These are phyloP conservation scores for Erebia aethiops DNA, from an alignment of 2,888 invertebrate genomes.

Conservation along the genomic window DNA sequence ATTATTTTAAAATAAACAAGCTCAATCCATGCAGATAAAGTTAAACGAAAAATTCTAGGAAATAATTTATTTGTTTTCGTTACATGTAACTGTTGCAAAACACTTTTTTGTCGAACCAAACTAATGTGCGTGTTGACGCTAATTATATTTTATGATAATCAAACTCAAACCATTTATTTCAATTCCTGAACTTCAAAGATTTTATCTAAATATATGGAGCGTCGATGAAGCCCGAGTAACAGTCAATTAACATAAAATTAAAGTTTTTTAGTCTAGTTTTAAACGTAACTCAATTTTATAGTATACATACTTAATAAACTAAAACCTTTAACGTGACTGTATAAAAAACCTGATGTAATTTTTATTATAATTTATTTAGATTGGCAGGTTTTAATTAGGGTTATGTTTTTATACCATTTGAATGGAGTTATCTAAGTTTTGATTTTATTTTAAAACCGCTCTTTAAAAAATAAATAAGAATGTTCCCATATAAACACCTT, in stretches of 20 bases:
- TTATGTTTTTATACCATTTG: neutral
- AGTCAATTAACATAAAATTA: slow-evolving; percentile 10
- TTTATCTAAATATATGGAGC: slow-evolving; percentile 27
- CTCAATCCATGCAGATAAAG: too few relatives aligned
- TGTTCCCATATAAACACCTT: too few relatives aligned
- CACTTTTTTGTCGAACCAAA: slow-evolving; percentile 3
- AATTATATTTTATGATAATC: slow-evolving; percentile 7
- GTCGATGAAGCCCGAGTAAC: slow-evolving; percentile 16
- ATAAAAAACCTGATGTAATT: neutral
- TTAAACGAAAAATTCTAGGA: too few relatives aligned
- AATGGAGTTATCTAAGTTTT: neutral
- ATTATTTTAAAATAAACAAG: too few relatives aligned
- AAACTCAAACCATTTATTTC: neutral
- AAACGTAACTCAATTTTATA: neutral
- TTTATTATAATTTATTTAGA: slow-evolving; percentile 16
- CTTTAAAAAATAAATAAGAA: neutral
- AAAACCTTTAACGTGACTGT: neutral
- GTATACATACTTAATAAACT: neutral
- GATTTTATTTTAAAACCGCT: neutral
- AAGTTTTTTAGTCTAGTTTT: neutral
- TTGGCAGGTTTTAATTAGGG: neutral
- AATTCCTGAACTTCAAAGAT: slow-evolving; percentile 19
- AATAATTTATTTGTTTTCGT: neutral
- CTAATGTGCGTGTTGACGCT: neutral
- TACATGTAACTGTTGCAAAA: slow-evolving; percentile 1